phyloP scores from a whole-genome alignment of 1,140 invertebrate genomes.

The Brachionus angularis region DNA sequence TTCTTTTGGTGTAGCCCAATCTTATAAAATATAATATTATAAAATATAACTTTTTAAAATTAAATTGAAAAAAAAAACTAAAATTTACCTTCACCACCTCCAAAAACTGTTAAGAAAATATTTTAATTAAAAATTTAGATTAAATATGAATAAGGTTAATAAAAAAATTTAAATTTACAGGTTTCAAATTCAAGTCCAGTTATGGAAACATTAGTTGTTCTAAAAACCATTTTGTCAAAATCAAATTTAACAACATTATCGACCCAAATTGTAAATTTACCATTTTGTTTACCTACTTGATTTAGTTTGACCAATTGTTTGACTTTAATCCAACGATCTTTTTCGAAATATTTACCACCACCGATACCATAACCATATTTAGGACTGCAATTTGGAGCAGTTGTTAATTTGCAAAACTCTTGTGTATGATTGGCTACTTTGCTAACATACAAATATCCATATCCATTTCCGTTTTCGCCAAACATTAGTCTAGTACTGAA shows the following conservation, averaged over 20 bases:
- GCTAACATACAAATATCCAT: conserved; percentile 19
- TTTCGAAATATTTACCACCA: conserved; percentile 2
- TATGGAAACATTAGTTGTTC: conserved; percentile 18
- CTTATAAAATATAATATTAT: neutral
- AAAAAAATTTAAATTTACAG: neutral
- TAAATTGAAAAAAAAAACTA: neutral
- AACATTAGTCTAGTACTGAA: conserved; percentile 17
- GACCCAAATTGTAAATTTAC: conserved; percentile 1
- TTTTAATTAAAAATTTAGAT: neutral
- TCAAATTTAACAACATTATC: conserved; percentile 19
- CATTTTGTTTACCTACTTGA: conserved; percentile 6
- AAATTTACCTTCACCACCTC: conserved; percentile 14
- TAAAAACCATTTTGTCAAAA: conserved; percentile 31
- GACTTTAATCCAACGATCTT: conserved; percentile 18
- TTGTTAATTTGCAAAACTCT: conserved; percentile 30
- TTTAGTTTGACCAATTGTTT: conserved; percentile 33
- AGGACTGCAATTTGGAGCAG: conserved; percentile 6
- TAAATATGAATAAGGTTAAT: neutral
- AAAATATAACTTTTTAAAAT: neutral
- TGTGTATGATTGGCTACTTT: conserved; percentile 15
- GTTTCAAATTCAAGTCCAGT: conserved; percentile 22
- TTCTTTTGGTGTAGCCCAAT: conserved; percentile 26
- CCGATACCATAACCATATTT: conserved; percentile 15
- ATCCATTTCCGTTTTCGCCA: conserved; percentile 7
- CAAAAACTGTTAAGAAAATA: conserved; percentile 31